Percentiles rank a stretch among this genome's conserved stretches.
Conservation (phyloP, 1,140 invertebrate genomes). For the Eulimnadia texana region DNA sequence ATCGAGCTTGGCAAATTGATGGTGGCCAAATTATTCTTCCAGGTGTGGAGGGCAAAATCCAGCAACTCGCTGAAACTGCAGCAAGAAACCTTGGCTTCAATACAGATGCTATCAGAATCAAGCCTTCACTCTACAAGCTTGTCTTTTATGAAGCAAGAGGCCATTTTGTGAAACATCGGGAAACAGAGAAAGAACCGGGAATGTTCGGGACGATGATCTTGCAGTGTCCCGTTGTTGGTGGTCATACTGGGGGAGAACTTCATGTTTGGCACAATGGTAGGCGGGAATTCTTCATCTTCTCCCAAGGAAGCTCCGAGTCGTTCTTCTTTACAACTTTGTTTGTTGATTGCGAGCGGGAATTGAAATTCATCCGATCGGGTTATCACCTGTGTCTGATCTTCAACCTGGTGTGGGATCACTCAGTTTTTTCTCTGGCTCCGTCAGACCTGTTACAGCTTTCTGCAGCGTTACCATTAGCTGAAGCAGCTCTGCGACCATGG, state of each 20-base stretch:
- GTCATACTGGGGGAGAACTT: slow-evolving; percentile 11
- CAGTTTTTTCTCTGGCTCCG: background rate
- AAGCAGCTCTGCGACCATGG: background rate
- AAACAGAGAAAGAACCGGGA: slow-evolving; percentile 12
- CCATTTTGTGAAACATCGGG: slow-evolving; percentile 13
- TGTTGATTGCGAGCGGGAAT: slow-evolving; percentile 15
- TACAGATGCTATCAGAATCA: background rate
- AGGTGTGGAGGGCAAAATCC: background rate
- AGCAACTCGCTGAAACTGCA: background rate
- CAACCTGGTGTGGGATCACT: slow-evolving; percentile 1
- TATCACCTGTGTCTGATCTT: slow-evolving; percentile 9
- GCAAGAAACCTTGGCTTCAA: background rate
- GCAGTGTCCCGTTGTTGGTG: slow-evolving; percentile 1
- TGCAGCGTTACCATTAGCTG: background rate
- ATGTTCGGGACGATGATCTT: slow-evolving; percentile 17
- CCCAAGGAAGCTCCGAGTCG: background rate
- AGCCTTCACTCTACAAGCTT: slow-evolving; percentile 12
- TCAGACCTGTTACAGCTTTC: background rate
- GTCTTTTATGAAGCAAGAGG: slow-evolving; percentile 13
- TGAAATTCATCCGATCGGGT: slow-evolving; percentile 4
- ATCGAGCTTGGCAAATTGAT: slow-evolving; percentile 12
- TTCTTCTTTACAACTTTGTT: slow-evolving; percentile 10
- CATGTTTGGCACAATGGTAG: slow-evolving; percentile 5
- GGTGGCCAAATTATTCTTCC: background rate
- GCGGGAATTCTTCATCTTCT: slow-evolving; percentile 4